Conservation (phyloP, 2,797 vertebrate genomes). For the Manis crassicaudata region DNA sequence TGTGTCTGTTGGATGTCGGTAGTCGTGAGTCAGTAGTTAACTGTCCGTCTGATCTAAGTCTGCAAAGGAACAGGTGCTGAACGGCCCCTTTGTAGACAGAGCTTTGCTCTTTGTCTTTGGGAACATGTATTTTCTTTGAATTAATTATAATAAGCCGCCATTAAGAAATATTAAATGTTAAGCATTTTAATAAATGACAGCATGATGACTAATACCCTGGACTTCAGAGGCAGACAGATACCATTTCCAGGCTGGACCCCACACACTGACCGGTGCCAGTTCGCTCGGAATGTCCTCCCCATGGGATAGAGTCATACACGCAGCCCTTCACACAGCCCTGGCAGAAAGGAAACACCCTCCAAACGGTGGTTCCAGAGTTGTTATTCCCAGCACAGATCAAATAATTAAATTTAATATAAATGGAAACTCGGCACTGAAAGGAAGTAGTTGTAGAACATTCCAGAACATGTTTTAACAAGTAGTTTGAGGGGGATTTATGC, state of each 20-base stretch:
- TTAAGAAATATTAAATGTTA: neutral
- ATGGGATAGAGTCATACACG: neutral
- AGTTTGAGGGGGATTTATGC: neutral
- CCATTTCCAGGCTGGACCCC: neutral
- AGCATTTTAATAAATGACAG: neutral
- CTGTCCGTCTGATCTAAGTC: fast-evolving
- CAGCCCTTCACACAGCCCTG: neutral
- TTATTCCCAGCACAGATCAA: neutral
- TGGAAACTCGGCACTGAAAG: neutral
- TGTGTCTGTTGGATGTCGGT: neutral
- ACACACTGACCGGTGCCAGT: neutral
- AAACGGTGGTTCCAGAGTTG: neutral
- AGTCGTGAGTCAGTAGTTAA: too few relatives aligned
- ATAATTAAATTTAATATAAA: neutral
- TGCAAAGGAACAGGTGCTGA: too few relatives aligned
- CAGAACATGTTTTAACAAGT: neutral
- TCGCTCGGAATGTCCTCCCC: neutral
- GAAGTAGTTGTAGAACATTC: neutral
- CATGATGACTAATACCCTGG: neutral
- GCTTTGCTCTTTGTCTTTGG: neutral
- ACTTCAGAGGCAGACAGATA: neutral
- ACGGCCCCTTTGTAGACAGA: neutral
- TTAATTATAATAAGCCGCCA: neutral
- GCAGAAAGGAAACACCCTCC: too few relatives aligned
- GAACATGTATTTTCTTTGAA: neutral